Conservation (phyloP, 2,797 vertebrate species). For the Xerus rutilus region DNA sequence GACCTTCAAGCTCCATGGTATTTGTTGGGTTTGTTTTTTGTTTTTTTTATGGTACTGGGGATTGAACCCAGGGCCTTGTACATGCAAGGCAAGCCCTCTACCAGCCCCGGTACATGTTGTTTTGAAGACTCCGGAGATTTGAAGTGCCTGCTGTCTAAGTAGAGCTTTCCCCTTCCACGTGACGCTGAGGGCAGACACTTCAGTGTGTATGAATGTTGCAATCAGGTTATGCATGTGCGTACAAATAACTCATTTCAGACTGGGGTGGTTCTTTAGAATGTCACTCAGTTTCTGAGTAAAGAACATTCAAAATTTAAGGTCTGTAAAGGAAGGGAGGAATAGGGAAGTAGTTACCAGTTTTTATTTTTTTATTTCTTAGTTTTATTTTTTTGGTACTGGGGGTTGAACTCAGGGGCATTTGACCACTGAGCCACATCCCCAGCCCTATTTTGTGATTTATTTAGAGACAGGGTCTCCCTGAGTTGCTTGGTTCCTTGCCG, state of each 20-base stretch:
- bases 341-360: background rate
- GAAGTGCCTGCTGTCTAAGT: background rate
- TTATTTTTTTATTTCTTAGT: background rate
- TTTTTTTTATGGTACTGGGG: too few species aligned
- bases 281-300: conserved; percentile 32
- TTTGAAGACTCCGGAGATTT: background rate
- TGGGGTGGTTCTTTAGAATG: conserved; percentile 39
- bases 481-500: too few species aligned
- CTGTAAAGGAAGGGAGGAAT: background rate
- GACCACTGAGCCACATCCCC: too few species aligned
- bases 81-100: too few species aligned
- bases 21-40: too few species aligned
- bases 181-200: background rate
- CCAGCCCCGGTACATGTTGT: background rate
- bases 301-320: conserved; percentile 11
- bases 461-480: too few species aligned
- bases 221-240: background rate
- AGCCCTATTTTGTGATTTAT: too few species aligned
- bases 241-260: background rate
- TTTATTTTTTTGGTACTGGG: too few species aligned
- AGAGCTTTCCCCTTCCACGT: background rate
- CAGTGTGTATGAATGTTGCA: background rate
- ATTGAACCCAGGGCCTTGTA: too few species aligned
- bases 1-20: background rate
- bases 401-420: too few species aligned